Evolutionary conservation across 92 coral and sea anemone species (phyloP).

Genomic region (Hydrozoanthus gracilis): DNA sequence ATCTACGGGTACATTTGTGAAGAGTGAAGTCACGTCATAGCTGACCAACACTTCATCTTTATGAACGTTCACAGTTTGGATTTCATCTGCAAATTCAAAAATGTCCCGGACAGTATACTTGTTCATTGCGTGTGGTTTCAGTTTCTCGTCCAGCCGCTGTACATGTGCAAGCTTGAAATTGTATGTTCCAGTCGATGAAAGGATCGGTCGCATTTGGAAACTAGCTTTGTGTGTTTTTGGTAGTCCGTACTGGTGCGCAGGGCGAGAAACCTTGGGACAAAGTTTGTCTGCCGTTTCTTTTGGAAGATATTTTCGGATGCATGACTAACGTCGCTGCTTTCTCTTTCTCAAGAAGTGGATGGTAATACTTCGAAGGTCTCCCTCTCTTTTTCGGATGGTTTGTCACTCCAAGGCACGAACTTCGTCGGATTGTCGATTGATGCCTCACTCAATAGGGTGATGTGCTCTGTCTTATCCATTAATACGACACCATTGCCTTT

Average conservation of each 20-base stretch:
- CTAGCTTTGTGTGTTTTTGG: neutral
- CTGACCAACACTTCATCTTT: neutral
- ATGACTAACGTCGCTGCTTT: neutral
- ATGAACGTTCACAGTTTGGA: neutral
- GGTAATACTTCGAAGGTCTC: neutral
- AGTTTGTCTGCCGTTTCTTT: neutral
- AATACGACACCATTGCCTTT: neutral
- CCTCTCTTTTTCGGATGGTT: neutral
- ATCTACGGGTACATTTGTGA: neutral
- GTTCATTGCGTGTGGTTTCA: neutral
- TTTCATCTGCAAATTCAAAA: neutral
- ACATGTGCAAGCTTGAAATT: neutral
- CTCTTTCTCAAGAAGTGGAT: neutral
- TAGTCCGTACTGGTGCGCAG: neutral
- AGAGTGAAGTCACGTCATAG: neutral
- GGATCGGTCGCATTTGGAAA: neutral
- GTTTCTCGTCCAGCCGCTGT: neutral
- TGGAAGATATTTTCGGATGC: neutral
- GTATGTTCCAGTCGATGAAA: neutral
- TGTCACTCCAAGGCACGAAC: neutral
- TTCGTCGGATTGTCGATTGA: neutral
- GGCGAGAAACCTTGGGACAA: neutral
- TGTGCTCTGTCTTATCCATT: neutral
- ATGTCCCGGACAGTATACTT: neutral
- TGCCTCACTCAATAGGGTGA: neutral